Evolutionary conservation across 2,888 invertebrate species (phyloP), one percentile per base, ranked within the genome.

Genomic region (Drosophila nigricruria): DNA sequence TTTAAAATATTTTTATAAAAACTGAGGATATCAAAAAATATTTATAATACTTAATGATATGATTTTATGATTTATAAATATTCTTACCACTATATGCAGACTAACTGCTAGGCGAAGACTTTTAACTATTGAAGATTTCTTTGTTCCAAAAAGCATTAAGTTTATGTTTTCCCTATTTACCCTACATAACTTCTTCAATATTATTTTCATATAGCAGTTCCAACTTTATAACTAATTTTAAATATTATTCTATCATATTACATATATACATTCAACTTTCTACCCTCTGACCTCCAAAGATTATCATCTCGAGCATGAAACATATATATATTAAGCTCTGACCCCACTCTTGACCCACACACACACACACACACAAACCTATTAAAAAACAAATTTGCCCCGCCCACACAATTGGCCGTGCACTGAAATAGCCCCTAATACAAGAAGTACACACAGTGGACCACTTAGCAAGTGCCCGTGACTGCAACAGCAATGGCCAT

Each of bases 371-470:
- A 32, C 5, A 23, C 16, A 34, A 47, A 36, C 43, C 70, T 52
- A 72, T 74, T 59, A 66, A 73, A 76, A 76, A 62, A 47, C 43
- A 60, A 69, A 70, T 50, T 69, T 36, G 20, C 20, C 42, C 61
- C 84, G 61, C 56, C 71, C 69, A 59, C 50, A 50, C 32, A 64
- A 77, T 77, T 68, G 16, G 77, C 40, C 63, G 45, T 42, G 9
- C 18, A 16, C 10, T 38, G 57, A 12, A 74, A 52, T 73, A 45
- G 53, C 34, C 62, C 30, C 53, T 45, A 47, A 52, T 58, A 45
- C 53, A 43, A 70, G 60, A 81, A 81, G 76, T 83, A 67, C 79
- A 30, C 86, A 83, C 86, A 59, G 71, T 65, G 87, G 87, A 78
- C 84, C 87, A 87, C 89, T 87, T 87, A 88, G 73, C 61, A 72